Evolutionary conservation across 2,888 invertebrate genomes (phyloP).

Genomic region (Exocentrus adspersus): DNA sequence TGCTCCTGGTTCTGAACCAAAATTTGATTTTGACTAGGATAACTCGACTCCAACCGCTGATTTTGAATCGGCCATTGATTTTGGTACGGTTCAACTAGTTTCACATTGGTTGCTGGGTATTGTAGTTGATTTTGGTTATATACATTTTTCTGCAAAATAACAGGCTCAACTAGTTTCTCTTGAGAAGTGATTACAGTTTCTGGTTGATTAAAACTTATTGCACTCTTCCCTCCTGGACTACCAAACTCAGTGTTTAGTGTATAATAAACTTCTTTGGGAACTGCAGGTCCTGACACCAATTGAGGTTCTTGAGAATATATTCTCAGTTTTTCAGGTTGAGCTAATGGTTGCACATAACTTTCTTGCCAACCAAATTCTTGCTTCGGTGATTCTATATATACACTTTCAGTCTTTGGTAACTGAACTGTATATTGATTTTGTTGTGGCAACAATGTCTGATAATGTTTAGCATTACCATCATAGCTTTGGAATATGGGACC

Average conservation of each 20-base stretch:
- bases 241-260: neutral
- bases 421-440: constrained; percentile 2
- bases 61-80: neutral
- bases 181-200: neutral
- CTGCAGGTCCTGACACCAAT: neutral
- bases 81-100: constrained; percentile 2
- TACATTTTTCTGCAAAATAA: neutral
- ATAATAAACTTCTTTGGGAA: constrained; percentile 6
- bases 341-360: neutral
- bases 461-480: constrained; percentile 48
- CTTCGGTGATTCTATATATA: constrained; percentile 16
- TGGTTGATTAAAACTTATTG: neutral
- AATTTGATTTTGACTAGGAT: neutral
- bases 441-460: constrained; percentile 35
- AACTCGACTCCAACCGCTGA: constrained; percentile 14
- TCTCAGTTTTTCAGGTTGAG: neutral
- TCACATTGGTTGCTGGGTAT: neutral
- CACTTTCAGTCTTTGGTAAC: constrained; percentile 23
- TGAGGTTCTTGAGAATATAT: neutral
- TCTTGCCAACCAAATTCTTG: neutral
- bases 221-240: neutral
- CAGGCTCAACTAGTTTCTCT: neutral
- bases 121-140: constrained; percentile 3
- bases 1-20: neutral
- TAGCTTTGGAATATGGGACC: constrained; percentile 44